phyloP scores from a whole-genome alignment of 1,140 invertebrate species.

The Trichomalopsis sarcophagae region DNA sequence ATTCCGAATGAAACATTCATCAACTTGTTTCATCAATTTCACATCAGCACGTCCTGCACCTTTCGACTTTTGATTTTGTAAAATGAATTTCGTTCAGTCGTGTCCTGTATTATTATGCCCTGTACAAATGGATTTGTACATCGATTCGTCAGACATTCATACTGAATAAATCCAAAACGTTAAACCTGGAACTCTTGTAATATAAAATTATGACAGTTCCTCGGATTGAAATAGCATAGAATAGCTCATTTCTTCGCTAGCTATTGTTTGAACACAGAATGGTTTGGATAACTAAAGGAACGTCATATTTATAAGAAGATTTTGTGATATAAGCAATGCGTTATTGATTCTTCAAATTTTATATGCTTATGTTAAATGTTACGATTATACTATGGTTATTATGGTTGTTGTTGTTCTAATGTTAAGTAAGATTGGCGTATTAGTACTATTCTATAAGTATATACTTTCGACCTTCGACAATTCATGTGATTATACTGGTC shows the following conservation, averaged over 20 bases:
- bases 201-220: not conserved
- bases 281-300: not conserved
- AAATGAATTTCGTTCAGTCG: too few relatives aligned
- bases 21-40: too few relatives aligned
- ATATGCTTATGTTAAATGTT: constrained; percentile 68
- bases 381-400: constrained; percentile 57
- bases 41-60: too few relatives aligned
- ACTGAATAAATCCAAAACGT: not conserved
- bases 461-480: constrained; percentile 12
- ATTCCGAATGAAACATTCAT: not conserved
- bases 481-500: constrained; percentile 37
- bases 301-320: constrained; percentile 6
- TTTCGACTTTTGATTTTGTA: too few relatives aligned
- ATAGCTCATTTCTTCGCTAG: not conserved
- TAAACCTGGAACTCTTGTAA: not conserved
- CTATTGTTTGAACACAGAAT: not conserved
- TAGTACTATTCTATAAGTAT: constrained; percentile 34
- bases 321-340: constrained; percentile 56
- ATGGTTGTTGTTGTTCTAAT: constrained; percentile 47
- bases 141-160: too few relatives aligned
- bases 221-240: not conserved
- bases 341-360: constrained; percentile 69
- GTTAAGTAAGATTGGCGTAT: constrained; percentile 35
- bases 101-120: not conserved
- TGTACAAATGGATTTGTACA: not conserved